Percentiles rank a stretch among this genome's conserved stretches.
phyloP scores from a whole-genome alignment of 2,888 invertebrate genomes.

The Agonopterix heracliana region DNA sequence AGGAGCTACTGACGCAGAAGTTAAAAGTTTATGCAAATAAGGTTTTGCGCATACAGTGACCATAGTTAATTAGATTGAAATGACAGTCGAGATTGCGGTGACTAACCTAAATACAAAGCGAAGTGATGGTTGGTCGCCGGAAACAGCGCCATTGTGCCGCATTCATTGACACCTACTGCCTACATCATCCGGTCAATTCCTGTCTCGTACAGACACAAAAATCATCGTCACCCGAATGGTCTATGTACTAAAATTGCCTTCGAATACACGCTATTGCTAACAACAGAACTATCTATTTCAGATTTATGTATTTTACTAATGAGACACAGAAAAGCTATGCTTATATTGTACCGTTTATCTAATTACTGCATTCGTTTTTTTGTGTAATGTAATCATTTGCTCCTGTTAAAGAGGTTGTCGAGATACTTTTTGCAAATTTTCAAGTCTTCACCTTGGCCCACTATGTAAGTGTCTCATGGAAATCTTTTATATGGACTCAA shows the following conservation, averaged over 20 bases:
- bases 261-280: too few relatives aligned
- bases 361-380: too few relatives aligned
- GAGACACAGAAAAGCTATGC: not conserved
- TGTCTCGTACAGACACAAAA: constrained; percentile 33
- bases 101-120: constrained; percentile 73
- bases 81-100: constrained; percentile 68
- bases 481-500: constrained; percentile 16
- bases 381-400: too few relatives aligned
- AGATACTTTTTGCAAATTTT: not conserved
- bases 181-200: constrained; percentile 66
- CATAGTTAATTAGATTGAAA: constrained; percentile 66
- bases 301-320: not conserved
- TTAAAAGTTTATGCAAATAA: constrained; percentile 40
- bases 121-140: constrained; percentile 45
- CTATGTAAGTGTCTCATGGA: constrained; percentile 7
- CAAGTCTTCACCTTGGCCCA: constrained; percentile 8
- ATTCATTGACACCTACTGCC: constrained; percentile 72
- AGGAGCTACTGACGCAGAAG: too few relatives aligned
- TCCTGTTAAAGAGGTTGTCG: too few relatives aligned
- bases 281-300: too few relatives aligned
- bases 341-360: too few relatives aligned
- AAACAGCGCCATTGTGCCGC: constrained; percentile 68
- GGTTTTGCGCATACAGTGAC: constrained; percentile 35
- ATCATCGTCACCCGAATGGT: constrained; percentile 5
- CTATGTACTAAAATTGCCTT: not conserved